Evolutionary conservation across 2,113 vertebrate genomes (phyloP), one percentile per base, ranked within the genome.

Genomic region (Falco punctatus): DNA sequence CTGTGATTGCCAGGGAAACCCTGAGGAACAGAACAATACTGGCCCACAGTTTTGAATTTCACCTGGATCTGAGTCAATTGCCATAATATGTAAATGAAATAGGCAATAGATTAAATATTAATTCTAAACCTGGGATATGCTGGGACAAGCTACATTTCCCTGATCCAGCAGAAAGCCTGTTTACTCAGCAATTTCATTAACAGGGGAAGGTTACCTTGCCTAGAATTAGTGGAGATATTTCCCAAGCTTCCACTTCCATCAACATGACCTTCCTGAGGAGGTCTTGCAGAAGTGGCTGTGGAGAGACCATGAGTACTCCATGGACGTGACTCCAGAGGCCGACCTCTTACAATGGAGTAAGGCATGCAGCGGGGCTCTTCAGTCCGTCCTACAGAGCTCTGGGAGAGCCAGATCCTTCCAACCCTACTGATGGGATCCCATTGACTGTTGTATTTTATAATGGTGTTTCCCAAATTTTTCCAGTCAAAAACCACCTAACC

Each of bases 61-160:
- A 69, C 24, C 21, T 80, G 66, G 61, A 67, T 65, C 38, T 19
- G 15, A 86, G 57, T 72, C 48, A 81, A 57, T 75, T 6, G 4
- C 13, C 81, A 5, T 52, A 91, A 64, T 61, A 91, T 61, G 73
- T 54, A 96, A 91, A 92, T 81, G 23, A 92, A 67, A 55, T 28
- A 81, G 33, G 33, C 48, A 84, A 48, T 44, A 23, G 17, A 55
- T 92, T 74, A 78, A 96, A 81, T 15, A 52, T 81, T 81, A 66
- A 83, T 74, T 74, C 38, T 67, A 75, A 75, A 1, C 32, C 61
- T 71, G 22, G 28, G 59, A 55, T 86, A 70, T 83, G 83, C 38
- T 54, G 17, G 35, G 28, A 40, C 16, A 82, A 82, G 11, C 30
- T 72, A 27, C 2, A 3, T 8, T 52, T 55, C 40, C 38, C 58